Conservation (phyloP, 2,113 vertebrate species). For the Apeltes quadracus region DNA sequence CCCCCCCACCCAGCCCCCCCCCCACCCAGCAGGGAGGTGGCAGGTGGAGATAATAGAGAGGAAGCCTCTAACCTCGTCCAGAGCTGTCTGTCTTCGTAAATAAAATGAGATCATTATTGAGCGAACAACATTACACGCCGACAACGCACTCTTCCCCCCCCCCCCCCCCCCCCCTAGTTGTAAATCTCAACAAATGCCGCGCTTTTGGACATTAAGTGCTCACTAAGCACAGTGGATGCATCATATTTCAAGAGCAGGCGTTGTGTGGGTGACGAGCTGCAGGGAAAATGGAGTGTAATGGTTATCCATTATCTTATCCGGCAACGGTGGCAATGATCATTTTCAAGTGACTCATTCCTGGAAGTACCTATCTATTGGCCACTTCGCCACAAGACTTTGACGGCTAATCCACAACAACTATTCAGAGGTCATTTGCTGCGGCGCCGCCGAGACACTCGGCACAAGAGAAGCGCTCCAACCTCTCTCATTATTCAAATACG, state of each 20-base stretch:
- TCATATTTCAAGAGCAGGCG: slow-evolving; percentile 83
- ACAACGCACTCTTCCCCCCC: slow-evolving; percentile 65
- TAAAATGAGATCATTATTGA: slow-evolving; percentile 84
- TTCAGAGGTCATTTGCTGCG: slow-evolving; percentile 74
- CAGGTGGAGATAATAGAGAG: slow-evolving; percentile 75
- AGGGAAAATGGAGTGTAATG: slow-evolving; percentile 78
- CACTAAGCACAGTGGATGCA: slow-evolving; percentile 79
- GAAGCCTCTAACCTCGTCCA: slow-evolving; percentile 74
- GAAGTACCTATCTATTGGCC: slow-evolving; percentile 79
- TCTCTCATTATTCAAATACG: slow-evolving; percentile 79
- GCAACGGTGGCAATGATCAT: slow-evolving; percentile 76
- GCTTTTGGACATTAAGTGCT: slow-evolving; percentile 83
- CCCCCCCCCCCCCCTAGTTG: slow-evolving; percentile 60
- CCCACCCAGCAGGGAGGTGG: slow-evolving; percentile 23
- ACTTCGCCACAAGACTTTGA: slow-evolving; percentile 78
- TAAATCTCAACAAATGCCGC: slow-evolving; percentile 80
- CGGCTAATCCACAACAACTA: slow-evolving; percentile 81
- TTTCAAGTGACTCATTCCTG: slow-evolving; percentile 84
- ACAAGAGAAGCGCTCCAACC: slow-evolving; percentile 71
- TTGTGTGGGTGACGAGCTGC: slow-evolving; percentile 75
- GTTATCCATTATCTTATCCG: slow-evolving; percentile 82
- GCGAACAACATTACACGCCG: slow-evolving; percentile 76
- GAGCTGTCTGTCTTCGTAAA: slow-evolving; percentile 79
- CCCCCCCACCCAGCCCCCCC: neutral
- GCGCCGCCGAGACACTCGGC: slow-evolving; percentile 62